Base-by-base conservation (phyloP, 30 jellyfish, hydroid and myxozoan genomes). In the Aurelia aurita region DNA sequence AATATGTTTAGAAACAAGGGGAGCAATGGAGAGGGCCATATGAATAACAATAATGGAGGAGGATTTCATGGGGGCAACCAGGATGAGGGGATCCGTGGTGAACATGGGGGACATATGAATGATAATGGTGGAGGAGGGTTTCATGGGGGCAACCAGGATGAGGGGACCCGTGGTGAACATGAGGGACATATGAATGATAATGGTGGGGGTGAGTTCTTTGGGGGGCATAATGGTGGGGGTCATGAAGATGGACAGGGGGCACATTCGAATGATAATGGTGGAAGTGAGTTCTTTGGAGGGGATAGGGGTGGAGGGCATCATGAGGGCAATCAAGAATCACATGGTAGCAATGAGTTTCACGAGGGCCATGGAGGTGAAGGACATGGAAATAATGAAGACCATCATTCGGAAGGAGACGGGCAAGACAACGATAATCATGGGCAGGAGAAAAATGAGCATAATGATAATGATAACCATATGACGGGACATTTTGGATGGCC, bases 1-100 rank as follows among this genome's bases (percentile, higher is more conserved):
- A 75, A 77, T 1, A 77, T 77, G 88, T 77, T 77, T 77, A 77
- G 79, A 60, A 58, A 74, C 35, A 59, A 18, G 10, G 64, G 55
- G 28, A 45, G 76, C 21, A 39, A 39, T 9, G 51, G 51, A 3
- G 51, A 39, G 51, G 51, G 51, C 9, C 75, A 25, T 19, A n/a
- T 16, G 49, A 19, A 29, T 25, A 53, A 15, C 8, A 22, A 25
- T 22, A 21, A 63, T 6, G 69, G 69, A 20, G 69, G 25, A 20
- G 29, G 69, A 2, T 14, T 14, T 61, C 35, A 32, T 61, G 47
- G 35, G 31, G 73, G 28, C 18, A 34, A n/a, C 9, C 21, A 18
- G 11, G 66, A 21, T 54, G 25, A 16, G 26, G 72, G 72, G 26
- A 20, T n/a, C n/a, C n/a, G n/a, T n/a, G n/a, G n/a, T n/a, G n/a